Conservation (phyloP, 2,888 invertebrate genomes). For the Drosophila ochracea region DNA sequence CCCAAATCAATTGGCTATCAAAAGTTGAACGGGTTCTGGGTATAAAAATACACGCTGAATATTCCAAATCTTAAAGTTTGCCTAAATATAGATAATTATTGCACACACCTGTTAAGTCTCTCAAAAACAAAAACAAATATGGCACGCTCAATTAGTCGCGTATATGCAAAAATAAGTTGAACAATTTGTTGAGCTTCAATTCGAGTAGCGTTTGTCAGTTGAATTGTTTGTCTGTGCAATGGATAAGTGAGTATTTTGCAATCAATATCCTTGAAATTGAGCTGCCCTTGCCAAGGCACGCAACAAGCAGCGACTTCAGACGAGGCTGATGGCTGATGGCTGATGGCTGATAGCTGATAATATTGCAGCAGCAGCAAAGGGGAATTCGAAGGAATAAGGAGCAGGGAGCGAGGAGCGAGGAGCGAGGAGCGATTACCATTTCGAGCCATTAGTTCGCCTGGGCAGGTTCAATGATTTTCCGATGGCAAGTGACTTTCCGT, state of each 20-base stretch:
- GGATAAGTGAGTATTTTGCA: conserved; percentile 46
- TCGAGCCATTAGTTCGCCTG: conserved; percentile 47
- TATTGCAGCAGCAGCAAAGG: conserved; percentile 9
- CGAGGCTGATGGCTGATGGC: background rate
- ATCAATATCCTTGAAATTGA: conserved; percentile 50
- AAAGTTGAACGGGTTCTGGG: background rate
- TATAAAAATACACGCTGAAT: background rate
- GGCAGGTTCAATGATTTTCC: conserved; percentile 46
- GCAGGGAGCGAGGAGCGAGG: background rate
- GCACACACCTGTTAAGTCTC: background rate
- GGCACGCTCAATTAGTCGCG: conserved; percentile 6
- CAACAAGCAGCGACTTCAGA: conserved; percentile 8
- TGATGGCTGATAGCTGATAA: conserved; percentile 8
- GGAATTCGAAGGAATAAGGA: background rate
- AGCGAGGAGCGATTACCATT: conserved; percentile 44
- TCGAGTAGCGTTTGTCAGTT: conserved; percentile 6
- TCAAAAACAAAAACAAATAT: background rate
- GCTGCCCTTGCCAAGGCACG: conserved; percentile 16
- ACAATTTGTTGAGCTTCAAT: conserved; percentile 7
- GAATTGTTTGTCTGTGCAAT: conserved; percentile 40
- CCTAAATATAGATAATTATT: background rate
- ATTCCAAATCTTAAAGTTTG: background rate
- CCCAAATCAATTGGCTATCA: background rate
- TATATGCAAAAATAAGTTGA: conserved; percentile 6
- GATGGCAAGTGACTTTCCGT: conserved; percentile 45